Evolutionary conservation across 2,797 vertebrate species (phyloP), one percentile per base, ranked within the genome.

Genomic region (Coracias cyanogaster): DNA sequence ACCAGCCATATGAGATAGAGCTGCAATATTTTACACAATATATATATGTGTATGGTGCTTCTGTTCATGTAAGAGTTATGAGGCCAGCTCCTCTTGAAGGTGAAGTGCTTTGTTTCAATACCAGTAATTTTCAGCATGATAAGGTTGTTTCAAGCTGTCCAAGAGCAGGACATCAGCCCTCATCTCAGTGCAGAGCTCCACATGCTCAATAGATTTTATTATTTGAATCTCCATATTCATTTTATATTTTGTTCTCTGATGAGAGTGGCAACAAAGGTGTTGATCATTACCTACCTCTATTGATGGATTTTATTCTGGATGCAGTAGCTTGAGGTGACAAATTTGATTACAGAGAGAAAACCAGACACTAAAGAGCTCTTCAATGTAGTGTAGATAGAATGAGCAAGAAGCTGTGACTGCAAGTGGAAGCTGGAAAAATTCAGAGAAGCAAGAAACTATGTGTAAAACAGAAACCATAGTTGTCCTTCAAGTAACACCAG

Each of bases 1-100:
- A 93, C 37, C 92, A 95, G 49, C 86, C 88, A 77, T 79, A 89
- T 67, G 88, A 97, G 69, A 83, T 22, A 49, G 26, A 80, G 24
- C 19, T 77, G 86, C 93, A 92, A 90, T 94, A 89, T 82, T 83
- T 94, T 80, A 41, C 51, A 49, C 46, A 26, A 65, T n/a, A 45
- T n/a, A 55, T 61, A 46, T 43, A 62, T 33, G 57, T 80, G 73
- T 62, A 69, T 60, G 21, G 43, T 0, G 0, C 41, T 94, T 94
- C 78, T 89, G 51, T 70, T 61, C 70, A 77, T 39, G 6, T 73
- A 74, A 86, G 49, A 19, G 37, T 74, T 81, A 48, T 0, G 3
- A 81, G 67, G 33, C 22, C 0, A 0, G n/a, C 72, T 55, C 72
- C 33, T 45, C 41, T 86, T 86, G 35, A 78, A 89, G 93, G 39